Evolutionary conservation across 1,140 invertebrate species (phyloP).

Genomic region (Conus betulinus): DNA sequence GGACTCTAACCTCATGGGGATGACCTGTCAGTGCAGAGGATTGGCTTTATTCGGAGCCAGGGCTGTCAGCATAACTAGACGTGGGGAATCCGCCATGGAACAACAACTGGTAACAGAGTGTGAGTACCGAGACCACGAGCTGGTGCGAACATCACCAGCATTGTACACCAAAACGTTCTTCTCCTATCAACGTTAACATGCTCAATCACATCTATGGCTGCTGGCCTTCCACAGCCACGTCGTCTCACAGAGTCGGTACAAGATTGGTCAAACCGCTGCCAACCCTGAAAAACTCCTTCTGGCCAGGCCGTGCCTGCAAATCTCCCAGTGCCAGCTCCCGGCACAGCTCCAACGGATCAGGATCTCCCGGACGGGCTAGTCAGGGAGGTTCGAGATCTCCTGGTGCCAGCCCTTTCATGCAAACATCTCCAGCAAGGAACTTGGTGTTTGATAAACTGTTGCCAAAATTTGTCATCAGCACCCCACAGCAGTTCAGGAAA

Average conservation of each 20-base stretch:
- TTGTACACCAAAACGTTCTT: constrained; percentile 57
- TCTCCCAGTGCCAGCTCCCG: constrained; percentile 50
- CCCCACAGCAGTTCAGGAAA: not conserved
- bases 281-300: constrained; percentile 49
- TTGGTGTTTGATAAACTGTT: constrained; percentile 23
- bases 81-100: not conserved
- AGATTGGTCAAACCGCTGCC: constrained; percentile 55
- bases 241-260: constrained; percentile 59
- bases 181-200: constrained; percentile 57
- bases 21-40: constrained; percentile 1
- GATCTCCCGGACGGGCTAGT: constrained; percentile 39
- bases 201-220: constrained; percentile 58
- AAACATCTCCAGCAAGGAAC: not conserved
- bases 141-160: constrained; percentile 58
- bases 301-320: constrained; percentile 47
- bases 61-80: constrained; percentile 7
- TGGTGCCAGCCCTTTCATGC: constrained; percentile 37
- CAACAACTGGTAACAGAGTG: constrained; percentile 13
- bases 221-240: constrained; percentile 54
- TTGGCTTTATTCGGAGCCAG: not conserved
- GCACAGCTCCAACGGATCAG: constrained; percentile 40
- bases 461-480: not conserved
- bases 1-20: constrained; percentile 1
- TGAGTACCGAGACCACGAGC: constrained; percentile 44
- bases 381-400: constrained; percentile 51